Evolutionary conservation across 2,113 vertebrate genomes (phyloP), one percentile per base, ranked within the genome.

Genomic region (Limanda limanda): DNA sequence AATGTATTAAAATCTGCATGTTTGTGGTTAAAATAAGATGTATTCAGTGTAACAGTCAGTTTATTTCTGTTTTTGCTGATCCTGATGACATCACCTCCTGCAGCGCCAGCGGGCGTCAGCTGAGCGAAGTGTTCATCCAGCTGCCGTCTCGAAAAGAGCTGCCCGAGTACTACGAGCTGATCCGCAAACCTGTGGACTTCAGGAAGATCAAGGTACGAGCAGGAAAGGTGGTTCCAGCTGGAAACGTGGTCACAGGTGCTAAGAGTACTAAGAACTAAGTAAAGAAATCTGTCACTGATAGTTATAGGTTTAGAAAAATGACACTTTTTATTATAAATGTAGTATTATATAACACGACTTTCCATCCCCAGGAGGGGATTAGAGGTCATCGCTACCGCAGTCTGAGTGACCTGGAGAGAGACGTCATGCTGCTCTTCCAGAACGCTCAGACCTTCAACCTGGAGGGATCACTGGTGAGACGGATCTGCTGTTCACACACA

Each of bases 121-220:
- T 99, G 48, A 99, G 97, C 0, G 97, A 98, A 79, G 97, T 98
- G 0, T 98, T 99, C 90, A 98, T 98, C 91, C 97, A 98, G 92
- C 94, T 99, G 24, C 97, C 97, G 0, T 99, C 97, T 1, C 95
- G 97, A 15, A 98, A 98, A 82, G 97, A 98, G 85, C 96, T 98
- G 40, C 97, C 97, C 0, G 97, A 98, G 66, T 98, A 99, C 83
- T 99, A 99, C 0, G 97, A 99, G 78, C 96, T 99, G 52, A 98
- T 99, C 84, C 96, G 97, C 62, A 98, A 97, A 68, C 97, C 97
- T 0, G 97, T 98, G 64, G 97, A 99, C 94, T 99, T 99, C 90
- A 96, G 96, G 84, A 98, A 99, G 73, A 99, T 99, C 81, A 99
- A 99, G 95, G 97, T 97, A 4, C 73, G 42, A 45, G 56, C 35